Conservation (phyloP, 2,888 invertebrate genomes). For the Drosophila limbata region DNA sequence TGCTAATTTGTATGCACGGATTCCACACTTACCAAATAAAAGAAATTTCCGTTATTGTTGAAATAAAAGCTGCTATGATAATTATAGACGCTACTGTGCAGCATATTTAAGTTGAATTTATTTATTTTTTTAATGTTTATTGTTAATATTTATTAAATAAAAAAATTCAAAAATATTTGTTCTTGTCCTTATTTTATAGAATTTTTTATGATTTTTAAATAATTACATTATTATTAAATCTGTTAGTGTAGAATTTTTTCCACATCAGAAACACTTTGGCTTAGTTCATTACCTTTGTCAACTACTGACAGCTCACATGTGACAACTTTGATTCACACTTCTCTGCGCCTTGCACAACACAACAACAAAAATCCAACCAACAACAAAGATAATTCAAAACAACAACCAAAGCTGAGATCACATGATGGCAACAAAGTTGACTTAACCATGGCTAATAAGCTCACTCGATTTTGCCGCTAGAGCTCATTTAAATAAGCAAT, state of each 20-base stretch:
- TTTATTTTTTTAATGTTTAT: too few species aligned
- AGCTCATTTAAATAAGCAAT: conserved; percentile 38
- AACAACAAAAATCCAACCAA: conserved; percentile 7
- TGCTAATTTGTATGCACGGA: too few species aligned
- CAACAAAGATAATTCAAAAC: background rate
- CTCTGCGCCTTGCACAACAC: conserved; percentile 27
- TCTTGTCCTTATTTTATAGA: too few species aligned
- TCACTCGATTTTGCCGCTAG: conserved; percentile 20
- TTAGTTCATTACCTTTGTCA: conserved; percentile 21
- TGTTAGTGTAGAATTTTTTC: background rate
- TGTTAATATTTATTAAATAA: too few species aligned
- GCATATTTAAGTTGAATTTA: background rate
- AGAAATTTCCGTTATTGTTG: too few species aligned
- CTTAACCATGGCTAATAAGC: conserved; percentile 30
- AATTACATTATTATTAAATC: too few species aligned
- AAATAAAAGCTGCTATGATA: too few species aligned
- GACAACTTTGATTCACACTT: conserved; percentile 49
- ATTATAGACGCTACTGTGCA: background rate
- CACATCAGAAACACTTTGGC: conserved; percentile 9
- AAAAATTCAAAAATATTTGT: too few species aligned
- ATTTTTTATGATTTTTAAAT: background rate
- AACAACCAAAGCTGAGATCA: conserved; percentile 26
- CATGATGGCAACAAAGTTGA: conserved; percentile 33
- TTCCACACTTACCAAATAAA: too few species aligned
- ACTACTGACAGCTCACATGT: conserved; percentile 28